Base-by-base conservation (phyloP, 2,113 vertebrate genomes). In the Aramus guarauna region DNA sequence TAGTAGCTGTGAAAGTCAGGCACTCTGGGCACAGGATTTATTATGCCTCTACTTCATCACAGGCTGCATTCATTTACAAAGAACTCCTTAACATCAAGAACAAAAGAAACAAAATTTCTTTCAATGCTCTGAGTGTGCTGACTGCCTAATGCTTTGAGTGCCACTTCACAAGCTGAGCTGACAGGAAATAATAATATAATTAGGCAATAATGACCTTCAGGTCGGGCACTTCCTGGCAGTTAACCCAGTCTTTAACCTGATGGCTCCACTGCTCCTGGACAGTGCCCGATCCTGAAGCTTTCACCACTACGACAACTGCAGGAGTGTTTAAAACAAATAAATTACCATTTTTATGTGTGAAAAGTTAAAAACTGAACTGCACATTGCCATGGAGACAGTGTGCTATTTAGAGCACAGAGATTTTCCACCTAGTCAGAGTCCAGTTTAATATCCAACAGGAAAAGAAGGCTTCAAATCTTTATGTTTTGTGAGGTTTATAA, bases 321-420 rank as follows among this genome's bases (percentile, higher is more conserved):
- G 48, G 79, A 82, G 62, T 39, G 67, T 76, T 94, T 92, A 92
- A 96, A 97, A 97, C 95, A 95, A 96, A 95, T 66, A 89, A 88
- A 95, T 96, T 94, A 96, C 84, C 81, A 88, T 96, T 96, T 96
- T 95, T 96, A 75, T 85, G 68, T 39, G 45, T 48, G 94, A 79
- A 96, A 97, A 95, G 75, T 97, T 96, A 81, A 97, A 95, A 97
- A 84, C 71, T 76, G 86, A 96, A 79, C 66, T 80, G 64, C 50
- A 66, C 62, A 94, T 97, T 96, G 91, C 97, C 96, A 97, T 97
- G 96, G 97, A 97, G 88, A 97, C 55, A 0, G 77, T 59, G 55
- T 92, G 85, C 90, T 97, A 97, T 97, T 97, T 96, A 92, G 62
- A 97, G 94, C 82, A 84, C 58, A 48, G 90, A 90, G 76, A 92